Conservation (phyloP, 2,888 invertebrate species). For the Elegia similella region DNA sequence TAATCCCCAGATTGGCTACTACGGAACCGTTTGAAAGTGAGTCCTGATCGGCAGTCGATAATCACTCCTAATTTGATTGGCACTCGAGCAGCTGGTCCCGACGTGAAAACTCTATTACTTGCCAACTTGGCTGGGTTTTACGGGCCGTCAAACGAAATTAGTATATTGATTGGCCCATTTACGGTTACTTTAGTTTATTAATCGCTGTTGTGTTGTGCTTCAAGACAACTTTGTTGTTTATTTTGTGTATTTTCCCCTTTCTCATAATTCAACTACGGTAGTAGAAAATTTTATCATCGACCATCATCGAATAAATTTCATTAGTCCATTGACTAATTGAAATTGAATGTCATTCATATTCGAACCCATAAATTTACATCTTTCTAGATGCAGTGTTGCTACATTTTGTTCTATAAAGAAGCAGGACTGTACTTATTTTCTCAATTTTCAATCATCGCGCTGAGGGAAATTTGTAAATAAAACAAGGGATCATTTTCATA, state of each 20-base stretch:
- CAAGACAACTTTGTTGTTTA: neutral
- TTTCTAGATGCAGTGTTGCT: too few species aligned
- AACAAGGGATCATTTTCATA: too few species aligned
- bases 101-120: conserved; percentile 67
- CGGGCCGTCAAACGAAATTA: conserved; percentile 47
- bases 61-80: conserved; percentile 76
- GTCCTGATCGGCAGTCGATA: conserved; percentile 54
- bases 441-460: too few species aligned
- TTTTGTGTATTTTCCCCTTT: neutral
- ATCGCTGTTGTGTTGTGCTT: conserved; percentile 9
- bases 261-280: neutral
- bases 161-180: conserved; percentile 52
- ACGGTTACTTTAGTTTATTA: conserved; percentile 26
- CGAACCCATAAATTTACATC: too few species aligned
- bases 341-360: too few species aligned
- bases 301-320: too few species aligned
- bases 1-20: conserved; percentile 60
- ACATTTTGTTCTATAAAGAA: too few species aligned
- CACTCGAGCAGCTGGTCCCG: conserved; percentile 65
- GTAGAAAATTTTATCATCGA: too few species aligned
- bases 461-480: too few species aligned
- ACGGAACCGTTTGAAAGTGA: conserved; percentile 45
- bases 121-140: conserved; percentile 54
- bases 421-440: too few species aligned
- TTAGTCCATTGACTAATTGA: too few species aligned